phyloP scores from a whole-genome alignment of 2,113 vertebrate genomes.

The Lathamus discolor region DNA sequence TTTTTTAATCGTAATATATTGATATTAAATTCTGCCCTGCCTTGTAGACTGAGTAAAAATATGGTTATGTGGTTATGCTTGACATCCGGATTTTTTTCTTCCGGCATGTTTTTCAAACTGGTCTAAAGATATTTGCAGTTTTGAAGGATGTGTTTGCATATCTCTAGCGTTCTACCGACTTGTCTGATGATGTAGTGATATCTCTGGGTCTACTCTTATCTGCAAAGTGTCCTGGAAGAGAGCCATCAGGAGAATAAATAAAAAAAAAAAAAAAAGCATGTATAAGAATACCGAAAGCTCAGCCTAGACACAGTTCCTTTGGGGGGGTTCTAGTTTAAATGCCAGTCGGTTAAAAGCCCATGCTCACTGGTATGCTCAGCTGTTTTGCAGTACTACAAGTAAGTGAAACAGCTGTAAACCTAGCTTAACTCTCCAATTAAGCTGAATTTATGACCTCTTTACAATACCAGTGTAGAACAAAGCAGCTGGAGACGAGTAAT shows the following conservation, averaged over 20 bases:
- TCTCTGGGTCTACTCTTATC: background rate
- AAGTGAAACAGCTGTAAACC: background rate
- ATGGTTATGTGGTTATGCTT: background rate
- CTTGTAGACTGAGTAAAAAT: background rate
- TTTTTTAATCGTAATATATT: background rate
- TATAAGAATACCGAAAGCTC: background rate
- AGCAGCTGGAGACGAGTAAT: background rate
- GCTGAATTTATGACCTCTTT: slow-evolving; percentile 11
- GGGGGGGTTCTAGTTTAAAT: background rate
- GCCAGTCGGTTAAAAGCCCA: fast-evolving
- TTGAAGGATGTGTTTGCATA: background rate
- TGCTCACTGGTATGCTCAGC: background rate
- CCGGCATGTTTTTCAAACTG: background rate
- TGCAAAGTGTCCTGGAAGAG: background rate
- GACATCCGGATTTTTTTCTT: background rate
- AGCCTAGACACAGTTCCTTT: background rate
- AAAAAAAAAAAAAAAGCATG: background rate
- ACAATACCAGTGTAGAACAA: background rate
- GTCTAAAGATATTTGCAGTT: background rate
- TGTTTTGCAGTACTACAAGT: background rate
- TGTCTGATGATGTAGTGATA: background rate
- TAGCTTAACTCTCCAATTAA: background rate
- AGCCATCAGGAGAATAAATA: background rate
- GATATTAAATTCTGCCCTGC: background rate
- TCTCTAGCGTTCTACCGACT: background rate